phyloP scores from a whole-genome alignment of 2,888 invertebrate species.

The Megalurothrips usitatus region DNA sequence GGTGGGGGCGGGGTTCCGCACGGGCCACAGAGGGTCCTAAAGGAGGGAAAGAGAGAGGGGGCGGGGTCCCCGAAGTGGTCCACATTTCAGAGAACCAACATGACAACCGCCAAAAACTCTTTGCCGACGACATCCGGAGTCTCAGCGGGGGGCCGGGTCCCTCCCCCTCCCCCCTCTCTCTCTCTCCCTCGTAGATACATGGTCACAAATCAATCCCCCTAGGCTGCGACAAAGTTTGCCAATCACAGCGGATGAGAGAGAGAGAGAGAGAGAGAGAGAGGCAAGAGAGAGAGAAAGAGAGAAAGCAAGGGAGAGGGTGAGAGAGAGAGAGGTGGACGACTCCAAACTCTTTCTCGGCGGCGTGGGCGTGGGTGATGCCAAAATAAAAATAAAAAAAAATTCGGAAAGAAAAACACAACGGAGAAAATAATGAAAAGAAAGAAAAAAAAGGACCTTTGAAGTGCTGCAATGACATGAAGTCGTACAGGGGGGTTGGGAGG shows the following conservation, averaged over 20 bases:
- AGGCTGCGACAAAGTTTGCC: constrained; percentile 19
- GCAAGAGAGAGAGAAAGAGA: neutral
- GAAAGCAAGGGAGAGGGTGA: neutral
- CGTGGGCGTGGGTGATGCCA: too few species aligned
- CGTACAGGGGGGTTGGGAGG: too few species aligned
- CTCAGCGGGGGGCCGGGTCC: neutral
- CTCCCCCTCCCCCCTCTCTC: neutral
- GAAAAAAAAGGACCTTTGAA: neutral
- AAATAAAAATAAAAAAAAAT: too few species aligned
- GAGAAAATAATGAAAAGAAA: neutral
- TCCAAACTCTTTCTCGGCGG: too few species aligned
- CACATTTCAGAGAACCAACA: constrained; percentile 8
- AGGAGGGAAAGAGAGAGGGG: neutral
- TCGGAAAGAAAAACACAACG: too few species aligned
- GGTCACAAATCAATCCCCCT: constrained; percentile 16
- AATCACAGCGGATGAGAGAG: constrained; percentile 5
- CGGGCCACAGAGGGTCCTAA: neutral
- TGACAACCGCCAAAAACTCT: constrained; percentile 4
- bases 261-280: neutral
- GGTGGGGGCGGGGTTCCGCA: neutral
- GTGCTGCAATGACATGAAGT: neutral
- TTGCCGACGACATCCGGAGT: neutral
- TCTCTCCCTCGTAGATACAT: constrained; percentile 2
- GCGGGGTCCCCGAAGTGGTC: neutral
- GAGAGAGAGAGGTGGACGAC: too few species aligned